Percentiles rank a stretch among this genome's conserved stretches.
These are phyloP conservation scores for Pelosia muscerda DNA, from an alignment of 2,888 invertebrate genomes.

Conservation along the genomic window DNA sequence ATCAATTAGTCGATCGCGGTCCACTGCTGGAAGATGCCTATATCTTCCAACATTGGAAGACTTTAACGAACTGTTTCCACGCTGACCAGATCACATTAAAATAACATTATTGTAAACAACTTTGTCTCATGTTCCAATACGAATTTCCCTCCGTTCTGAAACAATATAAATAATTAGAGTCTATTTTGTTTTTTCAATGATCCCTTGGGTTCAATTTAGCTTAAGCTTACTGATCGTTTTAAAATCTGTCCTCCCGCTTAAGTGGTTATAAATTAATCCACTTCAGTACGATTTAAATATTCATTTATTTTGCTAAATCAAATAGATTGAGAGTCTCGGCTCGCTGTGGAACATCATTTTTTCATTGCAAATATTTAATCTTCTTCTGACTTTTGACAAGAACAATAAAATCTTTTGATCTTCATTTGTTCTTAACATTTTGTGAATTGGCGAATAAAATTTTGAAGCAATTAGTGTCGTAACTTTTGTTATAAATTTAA, in stretches of 20 bases:
- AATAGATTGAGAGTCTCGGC: constrained; percentile 27
- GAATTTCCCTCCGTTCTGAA: background rate
- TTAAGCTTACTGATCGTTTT: constrained; percentile 26
- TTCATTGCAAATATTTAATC: constrained; percentile 34
- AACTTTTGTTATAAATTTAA: background rate
- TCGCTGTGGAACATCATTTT: constrained; percentile 18
- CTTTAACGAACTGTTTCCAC: too few relatives aligned
- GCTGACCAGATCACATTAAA: too few relatives aligned
- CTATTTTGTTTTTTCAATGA: constrained; percentile 8
- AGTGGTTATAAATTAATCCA: constrained; percentile 46
- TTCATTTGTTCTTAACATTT: constrained; percentile 39
- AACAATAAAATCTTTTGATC: constrained; percentile 36
- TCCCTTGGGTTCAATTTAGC: constrained; percentile 35
- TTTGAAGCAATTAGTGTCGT: background rate
- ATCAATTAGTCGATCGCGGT: too few relatives aligned
- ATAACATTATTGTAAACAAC: background rate
- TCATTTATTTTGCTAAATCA: constrained; percentile 37
- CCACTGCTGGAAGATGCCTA: too few relatives aligned
- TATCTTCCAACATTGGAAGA: too few relatives aligned
- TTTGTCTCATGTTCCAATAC: background rate
- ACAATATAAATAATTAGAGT: background rate
- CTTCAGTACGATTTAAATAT: constrained; percentile 17
- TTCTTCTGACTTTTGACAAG: constrained; percentile 34
- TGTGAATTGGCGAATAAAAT: constrained; percentile 12
- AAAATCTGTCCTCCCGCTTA: constrained; percentile 25